Conservation (phyloP, 2,113 vertebrate genomes). For the Lepus timidus region DNA sequence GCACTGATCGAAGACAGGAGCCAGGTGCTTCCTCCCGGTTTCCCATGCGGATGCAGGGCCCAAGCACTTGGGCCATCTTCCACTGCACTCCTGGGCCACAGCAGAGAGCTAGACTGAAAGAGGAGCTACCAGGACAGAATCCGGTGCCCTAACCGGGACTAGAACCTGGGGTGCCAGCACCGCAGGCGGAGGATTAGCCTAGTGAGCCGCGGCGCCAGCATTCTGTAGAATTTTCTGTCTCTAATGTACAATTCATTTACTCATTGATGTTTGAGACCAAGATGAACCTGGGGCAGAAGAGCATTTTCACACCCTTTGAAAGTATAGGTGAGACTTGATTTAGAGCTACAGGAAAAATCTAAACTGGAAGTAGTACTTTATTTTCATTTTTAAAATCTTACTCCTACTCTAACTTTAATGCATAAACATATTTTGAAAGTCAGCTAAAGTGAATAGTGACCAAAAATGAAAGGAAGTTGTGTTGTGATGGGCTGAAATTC, state of each 20-base stretch:
- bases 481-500: neutral
- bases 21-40: too few species aligned
- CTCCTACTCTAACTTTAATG: neutral
- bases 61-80: too few species aligned
- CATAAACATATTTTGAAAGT: neutral
- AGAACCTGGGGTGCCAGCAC: too few species aligned
- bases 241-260: neutral
- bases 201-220: too few species aligned
- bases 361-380: neutral
- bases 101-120: too few species aligned
- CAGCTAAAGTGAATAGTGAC: neutral
- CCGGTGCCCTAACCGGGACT: too few species aligned
- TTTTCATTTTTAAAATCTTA: neutral
- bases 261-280: neutral
- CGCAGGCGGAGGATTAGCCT: too few species aligned
- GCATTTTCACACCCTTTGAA: neutral
- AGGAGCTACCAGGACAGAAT: too few species aligned
- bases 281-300: neutral
- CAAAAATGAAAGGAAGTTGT: neutral
- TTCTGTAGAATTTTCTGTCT: neutral
- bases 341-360: neutral
- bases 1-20: too few species aligned
- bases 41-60: too few species aligned
- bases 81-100: too few species aligned
- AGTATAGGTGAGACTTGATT: neutral